Evolutionary conservation across 1,140 invertebrate species (phyloP), one percentile per base, ranked within the genome.

Genomic region (Drosophila auraria): DNA sequence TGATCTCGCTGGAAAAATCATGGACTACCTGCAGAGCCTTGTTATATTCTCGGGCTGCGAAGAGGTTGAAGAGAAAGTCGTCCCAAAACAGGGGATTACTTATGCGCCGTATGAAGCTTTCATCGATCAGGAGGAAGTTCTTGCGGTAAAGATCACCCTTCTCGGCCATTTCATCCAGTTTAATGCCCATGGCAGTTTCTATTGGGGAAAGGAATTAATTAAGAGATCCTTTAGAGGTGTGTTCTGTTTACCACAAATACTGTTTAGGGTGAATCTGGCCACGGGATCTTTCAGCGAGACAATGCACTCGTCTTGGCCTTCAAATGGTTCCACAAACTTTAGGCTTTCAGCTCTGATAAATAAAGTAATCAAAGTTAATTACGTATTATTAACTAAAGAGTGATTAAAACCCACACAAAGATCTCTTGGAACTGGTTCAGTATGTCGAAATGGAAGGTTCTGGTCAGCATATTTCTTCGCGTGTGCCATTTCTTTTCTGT

Each of bases 381-480:
- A 8, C 8, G 8, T 3, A 12, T 42, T 12, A 3, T 0, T 11
- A 17, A 25, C 15, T 25, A n/a, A 9, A n/a, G 1, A 11, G 3
- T 3, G 2, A 5, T 30, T 33, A 20, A 6, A n/a, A 94, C 92
- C 82, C 95, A 96, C 72, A 95, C 94, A 81, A 96, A 95, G 80
- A 97, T 96, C 5, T 94, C 93, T 50, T 78, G 75, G 91, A 97
- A 98, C 78, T 97, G 95, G 63, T 96, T 94, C 8, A 98, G 93
- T 66, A 98, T 97, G 82, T 96, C 96, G 79, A 98, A 98, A 92
- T 99, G 97, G 93, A 99, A 99, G 0, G 97, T 95, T 6, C 97
- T 97, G 0, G 97, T 98, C 3, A 99, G 92, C 71, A 98, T 94
- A 93, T 97, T 97, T 53, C 98, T 94, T 40, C 97, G 93, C 0